Percentiles rank a stretch among this genome's conserved stretches.
Conservation (phyloP, 1,140 invertebrate genomes). For the Drepana arcuata region DNA sequence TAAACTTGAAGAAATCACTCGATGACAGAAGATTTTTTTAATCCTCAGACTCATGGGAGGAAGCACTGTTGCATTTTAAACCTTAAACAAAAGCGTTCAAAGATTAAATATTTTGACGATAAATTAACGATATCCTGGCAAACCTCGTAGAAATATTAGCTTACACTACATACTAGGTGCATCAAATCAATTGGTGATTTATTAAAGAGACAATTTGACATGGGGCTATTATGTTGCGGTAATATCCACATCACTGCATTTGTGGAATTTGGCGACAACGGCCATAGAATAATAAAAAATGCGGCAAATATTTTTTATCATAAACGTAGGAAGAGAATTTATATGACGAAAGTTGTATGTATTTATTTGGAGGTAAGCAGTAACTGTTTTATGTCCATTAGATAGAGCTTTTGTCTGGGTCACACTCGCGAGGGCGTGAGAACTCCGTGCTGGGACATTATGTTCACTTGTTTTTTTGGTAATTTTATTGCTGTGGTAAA, state of each 20-base stretch:
- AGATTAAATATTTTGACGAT: conserved; percentile 10
- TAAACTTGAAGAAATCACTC: conserved; percentile 54
- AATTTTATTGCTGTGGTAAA: too few species aligned
- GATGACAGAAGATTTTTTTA: conserved; percentile 28
- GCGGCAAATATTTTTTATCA: conserved; percentile 10
- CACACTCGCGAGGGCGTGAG: conserved; percentile 15
- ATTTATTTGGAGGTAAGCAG: conserved; percentile 18
- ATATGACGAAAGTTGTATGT: conserved; percentile 8
- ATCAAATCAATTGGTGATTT: conserved; percentile 42
- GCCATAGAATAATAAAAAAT: conserved; percentile 4
- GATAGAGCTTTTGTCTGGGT: conserved; percentile 12
- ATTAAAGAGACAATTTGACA: conserved; percentile 45
- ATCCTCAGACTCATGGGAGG: too few species aligned
- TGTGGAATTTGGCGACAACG: conserved; percentile 29
- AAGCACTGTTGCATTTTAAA: conserved; percentile 1
- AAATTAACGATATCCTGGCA: conserved; percentile 25
- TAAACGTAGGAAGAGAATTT: conserved; percentile 12
- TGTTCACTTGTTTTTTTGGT: too few species aligned
- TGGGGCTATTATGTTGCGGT: conserved; percentile 38
- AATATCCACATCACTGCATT: conserved; percentile 33
- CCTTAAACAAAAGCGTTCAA: too few species aligned
- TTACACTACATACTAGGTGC: conserved; percentile 43
- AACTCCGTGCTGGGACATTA: too few species aligned
- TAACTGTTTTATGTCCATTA: conserved; percentile 16
- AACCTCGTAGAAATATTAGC: conserved; percentile 33